Base-by-base conservation (phyloP, 2,888 invertebrate species). In the Automeris io region DNA sequence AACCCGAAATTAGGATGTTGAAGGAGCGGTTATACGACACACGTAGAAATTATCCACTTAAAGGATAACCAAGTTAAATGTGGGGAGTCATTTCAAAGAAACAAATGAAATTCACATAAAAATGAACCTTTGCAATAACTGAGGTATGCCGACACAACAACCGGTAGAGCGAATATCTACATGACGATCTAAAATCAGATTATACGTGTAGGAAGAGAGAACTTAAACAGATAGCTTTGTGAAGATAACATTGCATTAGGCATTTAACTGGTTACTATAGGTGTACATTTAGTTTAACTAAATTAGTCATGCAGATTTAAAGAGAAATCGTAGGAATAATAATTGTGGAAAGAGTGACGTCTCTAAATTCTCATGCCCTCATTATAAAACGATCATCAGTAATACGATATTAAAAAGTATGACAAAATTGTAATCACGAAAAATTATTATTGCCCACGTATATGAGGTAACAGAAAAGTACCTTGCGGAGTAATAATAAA, bases 201-300 rank as follows among this genome's bases (percentile, higher is more conserved):
- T 46, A 35, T 41, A 47, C 42, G 50, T 35, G 41, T 39, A 43
- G 45, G 39, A 32, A 24, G 35, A 32, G 18, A 18, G 18, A 6
- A 21, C 11, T 9, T 16, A 29, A n/a, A n/a, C 29, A 29, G 29
- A 29, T 29, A 29, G 13, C 16, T 29, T n/a, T 32, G 33, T n/a
- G 23, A 21, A 38, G 38, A 39, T 39, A 39, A 39, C 13, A 58
- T 5, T 63, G 66, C 65, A 63, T 69, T 70, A 64, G 49, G 52
- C 51, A 59, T 59, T 64, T 58, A 61, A 64, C 58, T 63, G 66
- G 4, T 29, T 62, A 67, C 64, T 54, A 44, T 53, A 51, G n/a
- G n/a, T 61, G 52, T 52, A 59, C 44, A 16, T 29, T 29, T 16
- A 8, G 54, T 64, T 63, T 66, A 68, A 60, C 60, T 59, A 53